A percentile compares a stretch with the other conserved stretches of the same genome.
Evolutionary conservation across 2,888 invertebrate genomes (phyloP).

Genomic region (Tetramorium bicarinatum): DNA sequence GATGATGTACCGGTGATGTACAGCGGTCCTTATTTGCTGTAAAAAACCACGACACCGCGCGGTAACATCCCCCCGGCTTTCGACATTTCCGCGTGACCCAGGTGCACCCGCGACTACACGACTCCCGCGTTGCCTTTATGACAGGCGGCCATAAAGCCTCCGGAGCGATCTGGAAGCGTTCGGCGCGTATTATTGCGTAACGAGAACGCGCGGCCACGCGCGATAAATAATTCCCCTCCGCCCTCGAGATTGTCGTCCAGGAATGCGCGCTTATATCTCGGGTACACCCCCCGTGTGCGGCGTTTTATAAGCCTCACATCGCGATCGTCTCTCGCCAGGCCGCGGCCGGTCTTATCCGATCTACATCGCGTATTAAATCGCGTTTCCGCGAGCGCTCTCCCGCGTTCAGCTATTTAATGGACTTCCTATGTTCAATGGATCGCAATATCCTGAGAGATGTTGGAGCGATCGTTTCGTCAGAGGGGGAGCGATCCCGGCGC

Average conservation of each 20-base stretch:
- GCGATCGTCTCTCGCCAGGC: background rate
- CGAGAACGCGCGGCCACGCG: background rate
- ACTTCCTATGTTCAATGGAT: constrained; percentile 37
- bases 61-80: background rate
- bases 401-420: constrained; percentile 43
- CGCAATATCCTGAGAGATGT: constrained; percentile 46
- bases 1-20: background rate
- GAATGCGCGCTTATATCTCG: background rate
- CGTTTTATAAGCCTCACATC: background rate
- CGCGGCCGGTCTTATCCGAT: constrained; percentile 31
- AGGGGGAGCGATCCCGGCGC: constrained; percentile 5
- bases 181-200: background rate
- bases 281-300: background rate
- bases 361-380: constrained; percentile 19
- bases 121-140: background rate
- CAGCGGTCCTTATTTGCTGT: constrained; percentile 5
- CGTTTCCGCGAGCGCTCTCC: constrained; percentile 34
- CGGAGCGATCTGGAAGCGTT: background rate
- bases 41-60: constrained; percentile 16
- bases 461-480: constrained; percentile 4
- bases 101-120: background rate
- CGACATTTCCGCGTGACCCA: constrained; percentile 12
- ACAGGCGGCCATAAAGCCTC: background rate
- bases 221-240: background rate
- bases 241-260: background rate